A percentile compares a stretch with the other conserved stretches of the same genome.
These are phyloP conservation scores for Leuciscus waleckii DNA, from an alignment of 2,797 vertebrate species.

Conservation along the genomic window DNA sequence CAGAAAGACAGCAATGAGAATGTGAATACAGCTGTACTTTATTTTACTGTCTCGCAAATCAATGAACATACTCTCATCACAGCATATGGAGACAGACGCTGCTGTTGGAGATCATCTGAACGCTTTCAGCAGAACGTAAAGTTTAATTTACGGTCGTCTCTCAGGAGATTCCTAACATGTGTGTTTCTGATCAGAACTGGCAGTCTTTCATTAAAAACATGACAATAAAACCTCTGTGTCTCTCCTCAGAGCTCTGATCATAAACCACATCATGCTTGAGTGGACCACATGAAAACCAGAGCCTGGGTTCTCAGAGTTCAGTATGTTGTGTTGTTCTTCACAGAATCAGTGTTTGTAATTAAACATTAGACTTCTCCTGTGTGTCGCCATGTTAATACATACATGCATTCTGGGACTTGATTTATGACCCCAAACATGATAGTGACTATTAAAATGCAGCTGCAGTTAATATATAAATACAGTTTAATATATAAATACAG, in stretches of 20 bases:
- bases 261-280: not conserved
- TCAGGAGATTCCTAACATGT: not conserved
- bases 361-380: not conserved
- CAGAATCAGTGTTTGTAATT: conserved; percentile 1
- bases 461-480: no score
- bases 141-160: not conserved
- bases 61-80: not conserved
- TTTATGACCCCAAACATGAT: not conserved
- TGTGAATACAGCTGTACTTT: not conserved
- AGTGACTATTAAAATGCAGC: not conserved
- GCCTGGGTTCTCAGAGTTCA: not conserved
- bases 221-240: not conserved
- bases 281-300: not conserved
- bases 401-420: not conserved
- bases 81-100: not conserved
- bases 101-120: not conserved
- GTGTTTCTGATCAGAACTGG: conserved; percentile 2
- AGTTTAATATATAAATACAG: no score
- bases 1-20: not conserved
- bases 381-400: not conserved
- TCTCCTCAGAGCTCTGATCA: not conserved
- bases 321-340: not conserved
- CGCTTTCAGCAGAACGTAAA: not conserved
- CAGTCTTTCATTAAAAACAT: conserved; percentile 17
- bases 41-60: not conserved